phyloP scores from a whole-genome alignment of 2,888 invertebrate species.

The Trachelus tabidus region DNA sequence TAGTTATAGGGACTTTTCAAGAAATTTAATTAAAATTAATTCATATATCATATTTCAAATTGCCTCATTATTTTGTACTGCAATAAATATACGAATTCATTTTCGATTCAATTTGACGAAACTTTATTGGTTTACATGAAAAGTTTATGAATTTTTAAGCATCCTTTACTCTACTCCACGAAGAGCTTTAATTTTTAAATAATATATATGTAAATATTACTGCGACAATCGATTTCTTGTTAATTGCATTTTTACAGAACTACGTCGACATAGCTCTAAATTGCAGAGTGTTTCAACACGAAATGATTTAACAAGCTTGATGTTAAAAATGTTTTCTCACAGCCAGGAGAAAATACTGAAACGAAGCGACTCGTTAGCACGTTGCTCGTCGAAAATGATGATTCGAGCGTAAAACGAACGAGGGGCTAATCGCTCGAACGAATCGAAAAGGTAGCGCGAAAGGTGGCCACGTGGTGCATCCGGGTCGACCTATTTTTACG shows the following conservation, averaged over 20 bases:
- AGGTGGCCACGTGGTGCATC: background rate
- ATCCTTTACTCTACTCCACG: background rate
- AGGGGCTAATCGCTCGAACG: background rate
- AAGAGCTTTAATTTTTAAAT: background rate
- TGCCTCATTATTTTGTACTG: background rate
- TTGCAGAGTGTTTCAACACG: background rate
- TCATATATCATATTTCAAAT: background rate
- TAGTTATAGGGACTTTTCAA: background rate
- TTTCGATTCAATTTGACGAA: background rate
- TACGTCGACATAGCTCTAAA: background rate
- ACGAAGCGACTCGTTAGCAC: background rate
- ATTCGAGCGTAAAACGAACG: background rate
- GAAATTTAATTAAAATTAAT: background rate
- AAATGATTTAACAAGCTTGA: background rate
- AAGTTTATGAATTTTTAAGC: no score
- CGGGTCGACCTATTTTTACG: background rate
- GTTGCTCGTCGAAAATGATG: background rate
- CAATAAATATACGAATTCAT: background rate
- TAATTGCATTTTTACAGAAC: background rate
- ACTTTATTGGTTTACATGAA: background rate
- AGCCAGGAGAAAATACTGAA: background rate
- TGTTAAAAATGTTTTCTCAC: background rate
- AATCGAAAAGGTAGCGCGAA: background rate
- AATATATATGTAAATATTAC: background rate
- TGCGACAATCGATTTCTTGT: background rate